These are phyloP conservation scores for Gallirallus australis DNA, from an alignment of 2,797 vertebrate genomes.

Conservation along the genomic window DNA sequence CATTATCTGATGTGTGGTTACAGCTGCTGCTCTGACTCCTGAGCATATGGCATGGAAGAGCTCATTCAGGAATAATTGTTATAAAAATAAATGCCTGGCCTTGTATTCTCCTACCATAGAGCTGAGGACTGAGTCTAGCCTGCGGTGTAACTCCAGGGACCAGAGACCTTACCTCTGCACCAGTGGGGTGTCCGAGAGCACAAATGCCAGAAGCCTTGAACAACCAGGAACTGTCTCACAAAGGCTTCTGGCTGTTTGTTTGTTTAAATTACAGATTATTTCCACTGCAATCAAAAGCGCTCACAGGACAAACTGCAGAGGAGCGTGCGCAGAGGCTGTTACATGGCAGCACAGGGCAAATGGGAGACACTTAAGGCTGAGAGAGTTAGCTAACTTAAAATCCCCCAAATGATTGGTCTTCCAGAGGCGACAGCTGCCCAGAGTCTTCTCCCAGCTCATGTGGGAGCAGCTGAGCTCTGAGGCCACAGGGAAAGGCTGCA, in stretches of 20 bases:
- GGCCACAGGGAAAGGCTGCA: background rate
- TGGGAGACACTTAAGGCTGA: background rate
- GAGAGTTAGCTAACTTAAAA: background rate
- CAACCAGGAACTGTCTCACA: background rate
- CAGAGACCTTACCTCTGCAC: background rate
- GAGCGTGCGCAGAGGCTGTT: background rate
- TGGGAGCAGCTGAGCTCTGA: background rate
- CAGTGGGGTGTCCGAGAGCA: background rate
- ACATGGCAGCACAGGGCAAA: fast-evolving
- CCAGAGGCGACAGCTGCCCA: background rate
- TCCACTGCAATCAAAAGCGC: background rate
- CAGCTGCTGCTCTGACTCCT: background rate
- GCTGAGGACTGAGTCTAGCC: background rate
- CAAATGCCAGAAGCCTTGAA: background rate
- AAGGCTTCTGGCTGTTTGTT: background rate
- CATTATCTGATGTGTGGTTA: background rate
- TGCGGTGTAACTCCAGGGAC: no score
- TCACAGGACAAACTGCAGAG: background rate
- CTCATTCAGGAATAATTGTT: background rate
- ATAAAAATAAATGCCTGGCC: constrained; percentile 26
- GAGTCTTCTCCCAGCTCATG: background rate
- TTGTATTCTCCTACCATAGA: background rate
- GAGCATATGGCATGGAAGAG: background rate
- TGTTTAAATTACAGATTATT: background rate
- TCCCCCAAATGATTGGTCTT: background rate